These are phyloP conservation scores for Heliconius ethilla DNA, from an alignment of 2,888 invertebrate genomes.

Conservation along the genomic window DNA sequence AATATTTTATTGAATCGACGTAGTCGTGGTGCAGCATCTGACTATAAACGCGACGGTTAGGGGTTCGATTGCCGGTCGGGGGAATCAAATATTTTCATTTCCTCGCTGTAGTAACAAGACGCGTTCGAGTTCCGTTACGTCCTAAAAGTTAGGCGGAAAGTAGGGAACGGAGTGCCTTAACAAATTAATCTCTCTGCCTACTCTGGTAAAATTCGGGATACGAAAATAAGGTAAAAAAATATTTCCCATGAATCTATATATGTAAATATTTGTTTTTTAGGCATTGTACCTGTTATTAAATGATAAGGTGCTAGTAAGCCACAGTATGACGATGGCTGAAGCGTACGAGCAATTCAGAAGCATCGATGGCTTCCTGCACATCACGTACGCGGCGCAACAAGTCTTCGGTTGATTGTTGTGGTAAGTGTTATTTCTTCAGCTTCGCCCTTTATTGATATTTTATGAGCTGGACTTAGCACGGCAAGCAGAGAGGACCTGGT, in stretches of 20 bases:
- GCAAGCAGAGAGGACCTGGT: too few relatives aligned
- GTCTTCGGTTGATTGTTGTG: constrained; percentile 70
- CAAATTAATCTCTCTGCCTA: too few relatives aligned
- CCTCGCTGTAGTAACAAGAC: too few relatives aligned
- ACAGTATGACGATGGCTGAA: constrained; percentile 90
- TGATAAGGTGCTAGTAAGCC: constrained; percentile 89
- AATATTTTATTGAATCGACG: neutral
- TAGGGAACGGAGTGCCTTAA: neutral
- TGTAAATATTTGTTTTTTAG: constrained; percentile 60
- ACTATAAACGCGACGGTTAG: neutral
- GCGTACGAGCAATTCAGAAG: constrained; percentile 89
- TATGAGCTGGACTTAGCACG: too few relatives aligned
- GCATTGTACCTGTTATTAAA: constrained; percentile 91
- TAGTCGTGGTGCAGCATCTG: neutral
- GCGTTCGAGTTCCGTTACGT: neutral
- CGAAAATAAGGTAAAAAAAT: too few relatives aligned
- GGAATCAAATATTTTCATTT: neutral
- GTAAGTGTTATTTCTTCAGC: constrained; percentile 46
- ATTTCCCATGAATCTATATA: neutral
- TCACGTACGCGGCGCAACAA: constrained; percentile 94
- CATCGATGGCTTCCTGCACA: constrained; percentile 91
- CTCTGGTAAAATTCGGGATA: neutral
- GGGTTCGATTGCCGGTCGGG: neutral
- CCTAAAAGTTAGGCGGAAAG: neutral
- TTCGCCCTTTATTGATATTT: neutral